Evolutionary conservation across 2,888 invertebrate genomes (phyloP).

Genomic region (Fragum whitleyi): DNA sequence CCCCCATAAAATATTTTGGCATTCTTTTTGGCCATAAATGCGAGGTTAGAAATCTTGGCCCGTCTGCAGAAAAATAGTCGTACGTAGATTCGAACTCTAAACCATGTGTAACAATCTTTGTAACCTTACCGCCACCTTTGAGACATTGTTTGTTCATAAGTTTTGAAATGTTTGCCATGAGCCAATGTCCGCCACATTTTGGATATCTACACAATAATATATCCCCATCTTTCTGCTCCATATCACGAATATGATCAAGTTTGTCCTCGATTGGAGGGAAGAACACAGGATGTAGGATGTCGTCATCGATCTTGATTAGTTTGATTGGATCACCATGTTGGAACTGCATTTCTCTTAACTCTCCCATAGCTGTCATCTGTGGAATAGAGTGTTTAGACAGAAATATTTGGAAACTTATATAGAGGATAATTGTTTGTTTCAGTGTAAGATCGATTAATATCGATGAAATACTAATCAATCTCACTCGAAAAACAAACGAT

Average conservation of each 20-base stretch:
- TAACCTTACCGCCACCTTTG: background rate
- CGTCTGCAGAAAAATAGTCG: background rate
- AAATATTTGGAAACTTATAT: no score
- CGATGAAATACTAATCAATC: no score
- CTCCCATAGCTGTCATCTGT: no score
- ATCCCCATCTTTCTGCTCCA: background rate
- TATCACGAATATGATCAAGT: background rate
- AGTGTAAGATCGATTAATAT: no score
- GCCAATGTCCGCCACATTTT: background rate
- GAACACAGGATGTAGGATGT: background rate
- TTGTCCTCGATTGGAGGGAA: background rate
- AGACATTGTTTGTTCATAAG: background rate
- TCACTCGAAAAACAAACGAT: background rate
- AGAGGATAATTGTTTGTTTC: no score
- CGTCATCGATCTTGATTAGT: background rate
- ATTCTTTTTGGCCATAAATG: background rate
- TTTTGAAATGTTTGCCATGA: background rate
- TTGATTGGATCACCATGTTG: background rate
- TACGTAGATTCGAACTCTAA: background rate
- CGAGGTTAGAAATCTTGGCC: background rate
- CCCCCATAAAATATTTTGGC: background rate
- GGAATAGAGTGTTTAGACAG: background rate
- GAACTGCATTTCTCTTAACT: background rate
- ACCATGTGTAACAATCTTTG: background rate
- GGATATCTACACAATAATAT: background rate